phyloP scores from a whole-genome alignment of 64 coral and sea anemone genomes.

The Orbicella faveolata region DNA sequence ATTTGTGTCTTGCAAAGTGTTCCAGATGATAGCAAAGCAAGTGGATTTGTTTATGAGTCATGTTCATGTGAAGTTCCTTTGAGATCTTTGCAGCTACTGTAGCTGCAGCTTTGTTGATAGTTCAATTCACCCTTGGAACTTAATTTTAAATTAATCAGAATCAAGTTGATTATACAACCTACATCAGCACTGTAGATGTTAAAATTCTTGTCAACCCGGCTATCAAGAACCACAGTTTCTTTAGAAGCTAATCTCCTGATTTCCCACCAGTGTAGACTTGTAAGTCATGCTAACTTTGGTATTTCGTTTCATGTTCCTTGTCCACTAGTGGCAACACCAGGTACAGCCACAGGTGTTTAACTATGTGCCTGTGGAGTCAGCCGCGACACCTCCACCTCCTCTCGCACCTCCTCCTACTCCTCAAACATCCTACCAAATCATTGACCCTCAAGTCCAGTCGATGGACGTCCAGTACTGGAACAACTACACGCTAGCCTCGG shows the following conservation, averaged over 20 bases:
- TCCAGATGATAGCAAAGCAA: neutral
- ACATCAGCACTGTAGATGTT: too few relatives aligned
- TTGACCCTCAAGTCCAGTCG: conserved; percentile 40
- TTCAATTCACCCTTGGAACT: too few relatives aligned
- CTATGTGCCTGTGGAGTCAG: conserved; percentile 70
- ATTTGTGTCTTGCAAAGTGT: neutral
- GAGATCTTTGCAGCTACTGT: too few relatives aligned
- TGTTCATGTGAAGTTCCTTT: neutral
- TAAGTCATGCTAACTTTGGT: conserved; percentile 30
- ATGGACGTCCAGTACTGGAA: conserved; percentile 65
- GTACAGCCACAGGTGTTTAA: conserved; percentile 49
- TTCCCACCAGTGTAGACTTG: neutral
- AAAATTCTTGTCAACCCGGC: too few relatives aligned
- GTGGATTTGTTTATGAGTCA: neutral
- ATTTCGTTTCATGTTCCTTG: conserved; percentile 48
- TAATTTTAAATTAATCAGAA: too few relatives aligned
- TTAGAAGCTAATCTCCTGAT: neutral
- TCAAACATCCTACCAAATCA: conserved; percentile 55
- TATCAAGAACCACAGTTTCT: neutral
- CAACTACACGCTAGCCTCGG: conserved; percentile 33
- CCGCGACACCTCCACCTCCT: conserved; percentile 60
- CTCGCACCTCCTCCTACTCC: conserved; percentile 37
- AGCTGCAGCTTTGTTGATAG: too few relatives aligned
- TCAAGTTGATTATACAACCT: too few relatives aligned
- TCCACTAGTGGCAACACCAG: conserved; percentile 68